Percentiles rank a stretch among this genome's conserved stretches.
phyloP scores from a whole-genome alignment of 2,888 invertebrate genomes.

The Flexamia atlantica region DNA sequence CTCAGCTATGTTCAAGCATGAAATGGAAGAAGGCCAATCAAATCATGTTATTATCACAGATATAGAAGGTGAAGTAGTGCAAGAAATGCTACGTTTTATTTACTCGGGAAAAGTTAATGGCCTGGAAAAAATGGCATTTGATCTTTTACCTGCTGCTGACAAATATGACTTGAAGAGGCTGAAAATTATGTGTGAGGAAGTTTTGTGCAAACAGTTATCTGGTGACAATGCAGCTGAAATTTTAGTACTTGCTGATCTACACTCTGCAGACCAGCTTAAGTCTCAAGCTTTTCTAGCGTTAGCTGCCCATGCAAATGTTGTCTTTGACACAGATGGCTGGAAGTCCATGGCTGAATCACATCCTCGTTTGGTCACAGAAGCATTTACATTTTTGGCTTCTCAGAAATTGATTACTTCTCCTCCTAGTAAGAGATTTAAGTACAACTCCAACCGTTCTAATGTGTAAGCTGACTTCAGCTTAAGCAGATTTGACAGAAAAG shows the following conservation, averaged over 20 bases:
- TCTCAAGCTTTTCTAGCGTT: slow-evolving; percentile 99
- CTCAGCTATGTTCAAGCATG: slow-evolving; percentile 99
- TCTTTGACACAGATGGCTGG: slow-evolving; percentile 99
- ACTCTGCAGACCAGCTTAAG: slow-evolving; percentile 98
- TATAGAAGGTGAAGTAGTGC: slow-evolving; percentile 97
- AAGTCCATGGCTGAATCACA: slow-evolving; percentile 98
- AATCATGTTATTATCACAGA: slow-evolving; percentile 98
- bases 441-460: not conserved
- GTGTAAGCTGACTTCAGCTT: no score
- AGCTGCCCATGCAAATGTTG: slow-evolving; percentile 99
- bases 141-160: slow-evolving; percentile 98
- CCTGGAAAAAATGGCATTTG: slow-evolving; percentile 99
- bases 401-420: slow-evolving; percentile 99
- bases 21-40: slow-evolving; percentile 98
- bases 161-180: slow-evolving; percentile 99
- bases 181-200: slow-evolving; percentile 99
- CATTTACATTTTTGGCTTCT: slow-evolving; percentile 98
- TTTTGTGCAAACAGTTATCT: slow-evolving; percentile 94
- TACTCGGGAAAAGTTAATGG: slow-evolving; percentile 98
- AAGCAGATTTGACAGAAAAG: no score
- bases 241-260: slow-evolving; percentile 97
- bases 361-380: slow-evolving; percentile 99
- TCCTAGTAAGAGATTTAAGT: slow-evolving; percentile 85
- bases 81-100: slow-evolving; percentile 98
- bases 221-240: slow-evolving; percentile 98